These are phyloP conservation scores for Agapornis roseicollis DNA, from an alignment of 2,113 vertebrate genomes.

Conservation along the genomic window DNA sequence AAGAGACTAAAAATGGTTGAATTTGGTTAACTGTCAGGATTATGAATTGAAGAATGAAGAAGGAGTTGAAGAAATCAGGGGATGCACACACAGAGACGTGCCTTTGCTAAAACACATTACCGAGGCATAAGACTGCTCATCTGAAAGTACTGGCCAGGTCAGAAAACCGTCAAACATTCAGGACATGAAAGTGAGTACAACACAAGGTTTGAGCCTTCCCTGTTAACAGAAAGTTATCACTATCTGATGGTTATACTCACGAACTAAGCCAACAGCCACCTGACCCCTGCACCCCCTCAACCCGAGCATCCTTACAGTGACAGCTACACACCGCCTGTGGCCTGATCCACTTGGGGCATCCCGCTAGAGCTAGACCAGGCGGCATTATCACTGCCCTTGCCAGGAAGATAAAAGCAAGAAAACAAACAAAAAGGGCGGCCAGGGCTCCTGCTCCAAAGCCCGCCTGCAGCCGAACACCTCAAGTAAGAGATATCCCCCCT, in stretches of 20 bases:
- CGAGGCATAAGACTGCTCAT: not conserved
- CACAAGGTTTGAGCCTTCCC: not conserved
- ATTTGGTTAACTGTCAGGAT: not conserved
- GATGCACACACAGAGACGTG: not conserved
- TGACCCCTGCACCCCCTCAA: not conserved
- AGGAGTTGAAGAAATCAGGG: not conserved
- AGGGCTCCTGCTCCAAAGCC: not conserved
- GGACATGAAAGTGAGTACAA: no score
- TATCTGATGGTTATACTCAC: accelerated
- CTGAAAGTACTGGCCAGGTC: accelerated
- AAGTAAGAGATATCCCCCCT: not conserved
- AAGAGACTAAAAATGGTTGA: not conserved
- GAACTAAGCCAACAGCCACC: not conserved
- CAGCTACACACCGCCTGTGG: not conserved
- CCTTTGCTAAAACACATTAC: not conserved
- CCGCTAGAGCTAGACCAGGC: not conserved
- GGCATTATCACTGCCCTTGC: not conserved
- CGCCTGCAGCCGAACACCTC: not conserved
- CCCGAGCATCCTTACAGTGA: not conserved
- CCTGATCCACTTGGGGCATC: not conserved
- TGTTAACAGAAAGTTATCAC: not conserved
- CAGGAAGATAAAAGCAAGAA: not conserved
- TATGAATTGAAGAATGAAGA: not conserved
- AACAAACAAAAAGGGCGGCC: not conserved
- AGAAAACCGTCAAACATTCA: accelerated